Evolutionary conservation across 2,888 invertebrate genomes (phyloP).

Genomic region (Synanthedon andrenaeformis): DNA sequence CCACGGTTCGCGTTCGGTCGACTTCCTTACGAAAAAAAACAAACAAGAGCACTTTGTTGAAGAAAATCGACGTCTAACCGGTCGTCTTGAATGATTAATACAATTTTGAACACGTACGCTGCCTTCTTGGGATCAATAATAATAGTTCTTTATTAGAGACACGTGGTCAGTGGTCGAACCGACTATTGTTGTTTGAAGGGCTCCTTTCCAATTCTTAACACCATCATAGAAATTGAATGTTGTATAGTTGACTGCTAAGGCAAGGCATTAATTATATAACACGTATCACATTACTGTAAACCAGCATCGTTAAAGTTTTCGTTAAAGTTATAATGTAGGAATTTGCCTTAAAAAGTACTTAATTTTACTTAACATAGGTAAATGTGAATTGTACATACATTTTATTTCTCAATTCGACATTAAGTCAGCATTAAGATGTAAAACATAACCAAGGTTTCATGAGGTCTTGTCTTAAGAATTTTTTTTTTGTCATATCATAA

Average conservation of each 20-base stretch:
- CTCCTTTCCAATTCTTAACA: constrained; percentile 24
- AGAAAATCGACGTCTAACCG: constrained; percentile 69
- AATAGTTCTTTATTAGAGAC: constrained; percentile 61
- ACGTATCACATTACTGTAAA: no score
- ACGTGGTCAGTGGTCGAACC: constrained; percentile 43
- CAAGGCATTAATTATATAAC: neutral
- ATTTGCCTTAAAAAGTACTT: no score
- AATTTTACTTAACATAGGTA: no score
- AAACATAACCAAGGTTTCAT: no score
- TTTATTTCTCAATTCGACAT: no score
- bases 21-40: constrained; percentile 70
- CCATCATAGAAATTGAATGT: constrained; percentile 17
- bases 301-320: no score
- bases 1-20: constrained; percentile 69
- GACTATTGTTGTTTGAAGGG: constrained; percentile 13
- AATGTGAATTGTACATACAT: no score
- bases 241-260: neutral
- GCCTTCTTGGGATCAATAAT: constrained; percentile 51
- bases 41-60: constrained; percentile 70
- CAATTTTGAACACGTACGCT: constrained; percentile 66
- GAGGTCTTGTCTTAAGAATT: no score
- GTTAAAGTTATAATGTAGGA: no score
- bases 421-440: no score
- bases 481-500: no score
- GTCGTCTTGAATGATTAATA: constrained; percentile 68